Conservation (phyloP, 2,797 vertebrate genomes). For the Falco cherrug region DNA sequence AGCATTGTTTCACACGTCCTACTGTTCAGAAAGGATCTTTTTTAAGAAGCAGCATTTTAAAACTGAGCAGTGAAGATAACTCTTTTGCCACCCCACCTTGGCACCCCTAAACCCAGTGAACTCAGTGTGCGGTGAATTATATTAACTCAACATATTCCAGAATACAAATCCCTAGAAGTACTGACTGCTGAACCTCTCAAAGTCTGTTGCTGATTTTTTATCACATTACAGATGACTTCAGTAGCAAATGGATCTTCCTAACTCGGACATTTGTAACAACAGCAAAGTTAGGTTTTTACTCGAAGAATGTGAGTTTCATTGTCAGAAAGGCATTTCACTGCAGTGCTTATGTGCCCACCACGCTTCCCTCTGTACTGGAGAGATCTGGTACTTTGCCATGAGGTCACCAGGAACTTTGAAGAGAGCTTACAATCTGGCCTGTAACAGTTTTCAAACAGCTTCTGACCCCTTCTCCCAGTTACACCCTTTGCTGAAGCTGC, state of each 20-base stretch:
- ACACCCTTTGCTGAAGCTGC: accelerated
- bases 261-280: background rate
- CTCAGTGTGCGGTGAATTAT: accelerated
- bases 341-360: accelerated
- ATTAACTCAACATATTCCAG: background rate
- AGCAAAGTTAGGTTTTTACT: background rate
- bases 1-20: slow-evolving; percentile 26
- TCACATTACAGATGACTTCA: background rate
- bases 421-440: background rate
- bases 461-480: background rate
- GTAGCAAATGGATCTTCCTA: background rate
- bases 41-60: background rate
- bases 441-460: accelerated
- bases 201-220: background rate
- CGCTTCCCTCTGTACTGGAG: accelerated
- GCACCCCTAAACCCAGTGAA: background rate
- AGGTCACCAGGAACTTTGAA: accelerated
- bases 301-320: background rate
- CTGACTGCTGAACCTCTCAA: accelerated
- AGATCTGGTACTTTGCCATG: background rate
- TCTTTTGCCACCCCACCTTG: background rate
- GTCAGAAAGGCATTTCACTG: background rate
- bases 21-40: slow-evolving; percentile 7
- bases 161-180: accelerated
- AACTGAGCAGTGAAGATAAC: background rate